These are phyloP conservation scores for Eulemur mongoz DNA, from an alignment of 2,797 vertebrate species.

Conservation along the genomic window DNA sequence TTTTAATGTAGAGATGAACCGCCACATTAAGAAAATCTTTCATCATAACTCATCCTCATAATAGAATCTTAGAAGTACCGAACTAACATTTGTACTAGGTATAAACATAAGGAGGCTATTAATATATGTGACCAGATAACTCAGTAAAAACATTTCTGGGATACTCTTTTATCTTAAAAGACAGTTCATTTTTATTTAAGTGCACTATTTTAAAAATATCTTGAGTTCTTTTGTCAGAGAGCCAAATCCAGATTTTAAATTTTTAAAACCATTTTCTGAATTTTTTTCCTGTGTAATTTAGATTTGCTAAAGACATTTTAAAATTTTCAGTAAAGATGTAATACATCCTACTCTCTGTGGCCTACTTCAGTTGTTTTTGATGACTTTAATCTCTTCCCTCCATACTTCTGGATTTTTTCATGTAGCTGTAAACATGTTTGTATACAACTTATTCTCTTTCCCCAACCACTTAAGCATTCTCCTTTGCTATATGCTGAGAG, in stretches of 20 bases:
- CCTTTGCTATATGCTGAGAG: neutral
- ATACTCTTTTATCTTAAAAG: neutral
- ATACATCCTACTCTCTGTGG: neutral
- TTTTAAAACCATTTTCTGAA: neutral
- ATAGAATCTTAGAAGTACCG: neutral
- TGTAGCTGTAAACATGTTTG: neutral
- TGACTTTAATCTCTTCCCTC: neutral
- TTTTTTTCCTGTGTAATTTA: neutral
- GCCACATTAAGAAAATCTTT: neutral
- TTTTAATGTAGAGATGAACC: neutral
- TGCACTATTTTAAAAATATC: neutral
- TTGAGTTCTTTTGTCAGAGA: neutral
- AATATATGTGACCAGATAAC: neutral
- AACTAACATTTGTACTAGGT: neutral
- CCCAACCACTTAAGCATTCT: neutral
- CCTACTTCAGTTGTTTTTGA: neutral
- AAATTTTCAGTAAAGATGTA: neutral
- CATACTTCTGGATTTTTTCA: neutral
- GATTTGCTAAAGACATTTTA: neutral
- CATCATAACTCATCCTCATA: neutral
- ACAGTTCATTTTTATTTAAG: neutral
- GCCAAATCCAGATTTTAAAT: neutral
- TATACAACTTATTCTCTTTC: neutral
- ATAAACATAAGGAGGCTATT: neutral
- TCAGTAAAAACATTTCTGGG: neutral